Conservation (phyloP, 2,888 invertebrate genomes). For the Apamea crenata region DNA sequence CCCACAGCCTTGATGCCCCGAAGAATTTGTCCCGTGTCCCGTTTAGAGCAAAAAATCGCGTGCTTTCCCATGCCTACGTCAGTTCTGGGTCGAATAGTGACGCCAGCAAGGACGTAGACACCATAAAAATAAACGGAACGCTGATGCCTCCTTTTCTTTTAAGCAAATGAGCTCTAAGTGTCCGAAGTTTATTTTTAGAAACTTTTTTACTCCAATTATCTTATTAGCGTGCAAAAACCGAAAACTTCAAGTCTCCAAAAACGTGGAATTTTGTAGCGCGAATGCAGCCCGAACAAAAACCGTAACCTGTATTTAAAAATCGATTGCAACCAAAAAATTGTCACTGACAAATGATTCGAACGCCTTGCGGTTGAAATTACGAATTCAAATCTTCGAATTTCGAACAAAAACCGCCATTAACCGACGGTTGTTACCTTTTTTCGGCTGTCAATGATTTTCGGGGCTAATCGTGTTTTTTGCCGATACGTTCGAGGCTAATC, state of each 20-base stretch:
- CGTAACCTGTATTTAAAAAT: conserved; percentile 90
- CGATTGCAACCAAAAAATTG: conserved; percentile 90
- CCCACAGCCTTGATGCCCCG: conserved; percentile 86
- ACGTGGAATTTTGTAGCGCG: conserved; percentile 71
- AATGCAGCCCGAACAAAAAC: conserved; percentile 73
- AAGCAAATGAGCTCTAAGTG: conserved; percentile 63
- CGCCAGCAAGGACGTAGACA: conserved; percentile 69
- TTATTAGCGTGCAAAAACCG: conserved; percentile 74
- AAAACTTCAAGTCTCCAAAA: conserved; percentile 64
- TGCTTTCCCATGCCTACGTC: conserved; percentile 87
- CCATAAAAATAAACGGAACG: conserved; percentile 52
- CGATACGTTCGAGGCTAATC: conserved; percentile 86
- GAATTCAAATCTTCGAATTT: conserved; percentile 90
- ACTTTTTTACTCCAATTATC: conserved; percentile 71
- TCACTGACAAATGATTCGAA: conserved; percentile 91
- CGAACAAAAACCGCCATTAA: conserved; percentile 90
- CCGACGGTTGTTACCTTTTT: conserved; percentile 87
- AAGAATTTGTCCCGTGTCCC: conserved; percentile 82
- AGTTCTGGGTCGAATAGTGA: conserved; percentile 78
- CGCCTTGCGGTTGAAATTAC: conserved; percentile 90
- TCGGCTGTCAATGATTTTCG: conserved; percentile 88
- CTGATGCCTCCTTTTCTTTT: conserved; percentile 43
- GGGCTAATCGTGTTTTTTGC: conserved; percentile 89
- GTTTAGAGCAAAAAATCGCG: conserved; percentile 85
- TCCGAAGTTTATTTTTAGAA: conserved; percentile 61